Percentiles rank a stretch among this genome's conserved stretches.
phyloP scores from a whole-genome alignment of 2,797 vertebrate genomes.

The Eidolon dupreanum region DNA sequence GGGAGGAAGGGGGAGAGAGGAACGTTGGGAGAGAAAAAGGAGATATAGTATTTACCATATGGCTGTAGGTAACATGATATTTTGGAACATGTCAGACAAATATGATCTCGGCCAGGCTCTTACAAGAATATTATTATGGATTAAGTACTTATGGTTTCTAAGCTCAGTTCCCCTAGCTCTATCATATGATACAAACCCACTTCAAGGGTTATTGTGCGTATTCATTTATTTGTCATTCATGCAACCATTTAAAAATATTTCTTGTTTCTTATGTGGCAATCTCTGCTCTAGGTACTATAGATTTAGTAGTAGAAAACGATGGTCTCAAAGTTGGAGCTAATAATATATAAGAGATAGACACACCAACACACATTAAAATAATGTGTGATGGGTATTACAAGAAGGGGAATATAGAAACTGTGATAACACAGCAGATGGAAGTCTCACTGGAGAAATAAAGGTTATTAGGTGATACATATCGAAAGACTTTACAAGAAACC shows the following conservation, averaged over 20 bases:
- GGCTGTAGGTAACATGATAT: slow-evolving; percentile 39
- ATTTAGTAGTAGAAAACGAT: not conserved
- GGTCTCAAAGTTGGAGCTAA: not conserved
- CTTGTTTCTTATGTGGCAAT: not conserved
- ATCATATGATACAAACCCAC: not conserved
- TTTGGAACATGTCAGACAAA: not conserved
- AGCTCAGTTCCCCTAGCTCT: not conserved
- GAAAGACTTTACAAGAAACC: not conserved
- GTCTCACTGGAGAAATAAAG: not conserved
- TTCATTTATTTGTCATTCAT: not conserved
- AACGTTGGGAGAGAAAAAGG: slow-evolving; percentile 38
- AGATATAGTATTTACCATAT: slow-evolving; percentile 9
- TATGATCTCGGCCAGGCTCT: not conserved
- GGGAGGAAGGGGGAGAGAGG: no score
- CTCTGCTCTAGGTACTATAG: not conserved
- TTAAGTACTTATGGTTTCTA: not conserved
- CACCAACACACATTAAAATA: not conserved
- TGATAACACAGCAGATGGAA: not conserved
- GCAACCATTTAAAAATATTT: not conserved
- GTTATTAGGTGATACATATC: not conserved
- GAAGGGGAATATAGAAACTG: not conserved
- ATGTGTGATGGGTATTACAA: not conserved
- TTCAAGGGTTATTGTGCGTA: not conserved
- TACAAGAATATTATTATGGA: not conserved
- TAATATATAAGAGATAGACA: not conserved